Evolutionary conservation across 2,113 vertebrate genomes (phyloP), one percentile per base, ranked within the genome.

Genomic region (Pelvicachromis taeniatus): DNA sequence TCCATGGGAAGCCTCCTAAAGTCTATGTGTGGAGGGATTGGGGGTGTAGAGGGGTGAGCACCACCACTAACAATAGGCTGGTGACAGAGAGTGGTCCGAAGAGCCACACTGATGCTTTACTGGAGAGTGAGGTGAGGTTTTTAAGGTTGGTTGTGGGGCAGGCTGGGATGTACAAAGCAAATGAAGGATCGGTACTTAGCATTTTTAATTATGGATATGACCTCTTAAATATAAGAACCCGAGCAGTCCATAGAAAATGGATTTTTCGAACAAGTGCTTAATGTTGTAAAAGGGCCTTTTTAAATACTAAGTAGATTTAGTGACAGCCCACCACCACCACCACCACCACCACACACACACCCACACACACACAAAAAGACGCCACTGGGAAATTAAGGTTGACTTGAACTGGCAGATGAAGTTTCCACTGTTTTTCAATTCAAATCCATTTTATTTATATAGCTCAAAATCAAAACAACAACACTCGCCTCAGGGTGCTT

Each of bases 1-100:
- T 92, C 94, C 87, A 90, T 70, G 80, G 87, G 89, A 90, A 90
- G 88, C 80, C 88, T 90, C 83, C 89, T 82, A 87, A 82, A 84
- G 84, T 81, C 86, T 73, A 38, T 23, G 52, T 29, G 78, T 1
- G 58, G 35, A 33, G 52, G 42, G 9, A 59, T 26, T 61, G 33
- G 16, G 45, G 48, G 80, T 19, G 29, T 77, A 10, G 53, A 77
- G 29, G 68, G 40, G 23, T 56, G 14, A 56, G 45, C 9, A 48
- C 5, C 78, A 56, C 50, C 4, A 13, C 53, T 80, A 83, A 94
- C 93, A 93, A 93, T 90, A 73, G 89, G 23, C 38, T 3, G 86
- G 90, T 77, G 86, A 86, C 75, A 53, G 61, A 40, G 68, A 55
- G 82, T 14, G 79, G 81, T 63, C 7, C 33, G 54, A 13, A 38